Base-by-base conservation (phyloP, 2,888 invertebrate genomes). In the Harpalus rufipes region DNA sequence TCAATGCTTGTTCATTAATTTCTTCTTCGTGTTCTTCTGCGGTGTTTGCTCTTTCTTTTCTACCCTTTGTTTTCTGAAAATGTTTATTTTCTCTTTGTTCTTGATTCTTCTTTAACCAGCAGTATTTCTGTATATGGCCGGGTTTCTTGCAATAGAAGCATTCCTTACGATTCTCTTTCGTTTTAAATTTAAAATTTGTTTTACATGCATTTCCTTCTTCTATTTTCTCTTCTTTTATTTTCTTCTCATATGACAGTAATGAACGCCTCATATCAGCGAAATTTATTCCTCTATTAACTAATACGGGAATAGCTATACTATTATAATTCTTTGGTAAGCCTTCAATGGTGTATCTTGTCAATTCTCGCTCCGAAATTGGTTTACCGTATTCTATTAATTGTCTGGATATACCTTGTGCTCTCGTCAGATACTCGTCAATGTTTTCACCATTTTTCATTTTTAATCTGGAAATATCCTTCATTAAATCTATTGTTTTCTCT, bases 381-480 rank as follows among this genome's bases (percentile, higher is more conserved):
- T 58, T 58, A 14, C 58, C 58, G 58, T 58, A 58, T 12, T 58
- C 58, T 12, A 58, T 58, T 14, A 16, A 14, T 16, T 58, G 58
- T 58, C 58, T 58, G 6, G n/a, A 16, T 12, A 58, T 58, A 1
- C 14, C 58, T 6, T 58, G 58, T 58, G 58, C 58, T 58, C 58
- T 58, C n/a, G 58, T 58, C 16, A 58, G 7, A n/a, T n/a, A 58
- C 14, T 58, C 58, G 14, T 58, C 58, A 16, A 58, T 14, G 5
- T 58, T n/a, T 58, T 58, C 58, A n/a, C n/a, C 1, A 14, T n/a
- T n/a, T 58, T 58, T 58, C 58, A 58, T 58, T 58, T 58, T 58
- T 58, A 58, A 14, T 58, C 16, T 58, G 7, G 58, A 16, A 12
- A 58, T 6, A 2, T 58, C 58, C 16, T 4, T 6, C 58, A 58